Evolutionary conservation across 2,113 vertebrate genomes (phyloP), one percentile per base, ranked within the genome.

Genomic region (Fukomys damarensis): DNA sequence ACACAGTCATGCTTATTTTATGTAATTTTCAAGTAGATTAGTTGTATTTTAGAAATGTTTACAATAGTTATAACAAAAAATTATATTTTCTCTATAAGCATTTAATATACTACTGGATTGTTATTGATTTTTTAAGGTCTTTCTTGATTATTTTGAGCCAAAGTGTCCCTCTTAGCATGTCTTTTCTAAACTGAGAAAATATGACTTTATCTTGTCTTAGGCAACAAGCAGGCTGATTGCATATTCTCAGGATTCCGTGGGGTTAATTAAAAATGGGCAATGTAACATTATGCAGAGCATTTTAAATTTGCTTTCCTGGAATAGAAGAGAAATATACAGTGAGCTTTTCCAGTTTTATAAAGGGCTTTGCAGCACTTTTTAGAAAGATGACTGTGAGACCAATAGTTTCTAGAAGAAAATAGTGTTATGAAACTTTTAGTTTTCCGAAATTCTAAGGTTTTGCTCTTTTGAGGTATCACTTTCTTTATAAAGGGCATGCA

Each of bases 51-150:
- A 84, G 80, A 91, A 84, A 65, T 85, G 95, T 98, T 96, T 95
- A 12, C 58, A 92, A 70, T 95, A 96, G 54, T 94, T 91, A 93
- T 54, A 97, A 87, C 86, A 77, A 97, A 97, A 80, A 41, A 17
- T n/a, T 76, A 77, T 3, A 26, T 92, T 61, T 97, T 56, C 87
- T 96, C 91, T 89, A 79, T n/a, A 92, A 85, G n/a, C 68, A 94
- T 92, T 97, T 97, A 96, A 94, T 96, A 63, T 94, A 88, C 59
- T 41, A 88, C 89, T 82, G 79, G 65, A 68, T 61, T 91, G 95
- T 93, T 89, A 97, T 56, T 98, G 88, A 96, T 96, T 98, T 98
- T 95, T 93, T 94, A 94, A 98, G 70, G 92, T 97, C 90, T 97
- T 54, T 97, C 89, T 96, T 96, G 63, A 89, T 43, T 19, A 68